A percentile compares a stretch with the other conserved stretches of the same genome.
These are phyloP conservation scores for Dufourea novaeangliae DNA, from an alignment of 1,140 invertebrate genomes.

Conservation along the genomic window DNA sequence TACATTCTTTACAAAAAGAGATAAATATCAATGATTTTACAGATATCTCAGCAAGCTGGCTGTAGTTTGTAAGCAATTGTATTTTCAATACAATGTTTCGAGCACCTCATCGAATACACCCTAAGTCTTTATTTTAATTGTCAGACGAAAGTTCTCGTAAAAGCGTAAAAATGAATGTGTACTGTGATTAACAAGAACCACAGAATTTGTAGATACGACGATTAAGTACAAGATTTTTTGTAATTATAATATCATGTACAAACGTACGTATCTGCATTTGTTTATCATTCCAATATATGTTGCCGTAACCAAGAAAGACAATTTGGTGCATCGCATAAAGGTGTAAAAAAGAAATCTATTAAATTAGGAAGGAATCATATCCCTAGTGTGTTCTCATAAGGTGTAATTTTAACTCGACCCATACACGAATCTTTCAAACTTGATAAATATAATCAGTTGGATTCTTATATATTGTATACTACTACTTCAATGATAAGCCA, in stretches of 20 bases:
- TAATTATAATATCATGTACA: not conserved
- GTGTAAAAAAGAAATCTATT: not conserved
- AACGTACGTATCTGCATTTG: not conserved
- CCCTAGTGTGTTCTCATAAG: not conserved
- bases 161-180: not conserved
- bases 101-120: not conserved
- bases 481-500: conserved; percentile 7
- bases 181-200: not conserved
- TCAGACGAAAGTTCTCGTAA: not conserved
- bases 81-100: not conserved
- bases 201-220: not conserved
- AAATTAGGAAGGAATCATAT: not conserved
- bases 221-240: not conserved
- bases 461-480: conserved; percentile 33
- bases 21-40: not conserved
- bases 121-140: not conserved
- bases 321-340: not conserved
- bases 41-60: not conserved
- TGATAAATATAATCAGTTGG: conserved; percentile 3
- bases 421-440: conserved; percentile 1
- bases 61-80: conserved; percentile 4
- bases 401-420: not conserved
- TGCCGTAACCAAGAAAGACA: not conserved
- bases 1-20: not conserved
- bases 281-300: not conserved